These are phyloP conservation scores for Perdita meconis DNA, from an alignment of 2,888 invertebrate genomes.

Conservation along the genomic window DNA sequence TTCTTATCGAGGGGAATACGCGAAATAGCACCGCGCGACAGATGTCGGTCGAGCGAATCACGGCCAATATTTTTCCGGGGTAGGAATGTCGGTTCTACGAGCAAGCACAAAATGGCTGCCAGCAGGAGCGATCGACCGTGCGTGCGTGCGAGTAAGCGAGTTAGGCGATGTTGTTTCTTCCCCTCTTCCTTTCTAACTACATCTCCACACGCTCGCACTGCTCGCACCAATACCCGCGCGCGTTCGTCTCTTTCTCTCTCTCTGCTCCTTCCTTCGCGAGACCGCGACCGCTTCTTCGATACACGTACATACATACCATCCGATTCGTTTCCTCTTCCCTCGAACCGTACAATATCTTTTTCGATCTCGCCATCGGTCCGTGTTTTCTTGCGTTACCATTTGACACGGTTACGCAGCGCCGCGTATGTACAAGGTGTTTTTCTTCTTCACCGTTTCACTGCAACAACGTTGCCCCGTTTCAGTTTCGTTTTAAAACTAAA, in stretches of 20 bases:
- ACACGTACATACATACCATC: background rate
- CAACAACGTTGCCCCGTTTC: conserved; percentile 6
- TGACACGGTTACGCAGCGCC: no score
- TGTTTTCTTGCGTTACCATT: no score
- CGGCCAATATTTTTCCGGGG: conserved; percentile 79
- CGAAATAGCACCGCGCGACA: background rate
- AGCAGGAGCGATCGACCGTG: conserved; percentile 80
- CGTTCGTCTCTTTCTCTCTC: conserved; percentile 21
- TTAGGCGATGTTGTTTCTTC: conserved; percentile 62
- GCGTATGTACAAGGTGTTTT: no score
- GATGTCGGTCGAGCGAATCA: conserved; percentile 57
- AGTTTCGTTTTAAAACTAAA: conserved; percentile 1
- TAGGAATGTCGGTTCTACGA: conserved; percentile 74
- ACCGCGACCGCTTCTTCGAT: no score
- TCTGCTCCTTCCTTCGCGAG: conserved; percentile 23
- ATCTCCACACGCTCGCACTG: conserved; percentile 23
- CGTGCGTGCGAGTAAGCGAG: conserved; percentile 73
- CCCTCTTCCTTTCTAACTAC: conserved; percentile 35
- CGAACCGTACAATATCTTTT: no score
- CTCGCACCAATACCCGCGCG: no score
- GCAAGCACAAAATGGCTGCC: conserved; percentile 82
- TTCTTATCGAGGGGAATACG: background rate
- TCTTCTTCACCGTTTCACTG: conserved; percentile 16
- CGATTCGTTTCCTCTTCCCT: background rate
- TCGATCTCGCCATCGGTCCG: no score